Evolutionary conservation across 2,797 vertebrate genomes (phyloP).

Genomic region (Characodon lateralis): DNA sequence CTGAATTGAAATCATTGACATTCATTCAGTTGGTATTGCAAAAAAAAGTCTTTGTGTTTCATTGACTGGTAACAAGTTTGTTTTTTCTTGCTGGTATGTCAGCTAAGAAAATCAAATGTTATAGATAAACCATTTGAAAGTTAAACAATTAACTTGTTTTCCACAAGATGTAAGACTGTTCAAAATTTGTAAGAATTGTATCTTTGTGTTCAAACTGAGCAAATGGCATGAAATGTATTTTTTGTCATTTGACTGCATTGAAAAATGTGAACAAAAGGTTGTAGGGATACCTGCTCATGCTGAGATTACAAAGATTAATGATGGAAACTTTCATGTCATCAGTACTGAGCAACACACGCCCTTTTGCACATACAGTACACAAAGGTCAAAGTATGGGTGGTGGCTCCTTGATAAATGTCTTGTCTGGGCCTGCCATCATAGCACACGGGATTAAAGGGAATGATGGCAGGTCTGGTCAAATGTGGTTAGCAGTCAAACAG

Average conservation of each 20-base stretch:
- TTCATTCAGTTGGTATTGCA: too few relatives aligned
- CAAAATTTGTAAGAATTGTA: too few relatives aligned
- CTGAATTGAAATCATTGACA: too few relatives aligned
- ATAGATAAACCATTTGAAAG: too few relatives aligned
- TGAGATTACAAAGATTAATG: conserved; percentile 6
- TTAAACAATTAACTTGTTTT: too few relatives aligned
- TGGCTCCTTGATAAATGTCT: neutral
- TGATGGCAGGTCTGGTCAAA: neutral
- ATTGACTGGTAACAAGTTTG: too few relatives aligned
- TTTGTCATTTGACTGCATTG: neutral
- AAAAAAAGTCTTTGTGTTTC: too few relatives aligned
- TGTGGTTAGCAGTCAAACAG: neutral
- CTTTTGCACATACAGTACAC: neutral
- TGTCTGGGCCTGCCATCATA: neutral
- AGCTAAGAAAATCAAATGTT: too few relatives aligned
- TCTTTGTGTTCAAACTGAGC: neutral
- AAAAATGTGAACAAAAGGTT: neutral
- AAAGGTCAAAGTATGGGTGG: neutral
- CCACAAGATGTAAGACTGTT: too few relatives aligned
- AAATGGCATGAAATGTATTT: neutral
- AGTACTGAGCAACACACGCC: neutral
- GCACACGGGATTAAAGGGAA: neutral
- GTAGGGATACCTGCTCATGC: neutral
- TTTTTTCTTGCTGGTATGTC: too few relatives aligned
- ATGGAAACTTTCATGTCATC: neutral